phyloP scores from a whole-genome alignment of 2,888 invertebrate species.

The Epirrhoe alternata region DNA sequence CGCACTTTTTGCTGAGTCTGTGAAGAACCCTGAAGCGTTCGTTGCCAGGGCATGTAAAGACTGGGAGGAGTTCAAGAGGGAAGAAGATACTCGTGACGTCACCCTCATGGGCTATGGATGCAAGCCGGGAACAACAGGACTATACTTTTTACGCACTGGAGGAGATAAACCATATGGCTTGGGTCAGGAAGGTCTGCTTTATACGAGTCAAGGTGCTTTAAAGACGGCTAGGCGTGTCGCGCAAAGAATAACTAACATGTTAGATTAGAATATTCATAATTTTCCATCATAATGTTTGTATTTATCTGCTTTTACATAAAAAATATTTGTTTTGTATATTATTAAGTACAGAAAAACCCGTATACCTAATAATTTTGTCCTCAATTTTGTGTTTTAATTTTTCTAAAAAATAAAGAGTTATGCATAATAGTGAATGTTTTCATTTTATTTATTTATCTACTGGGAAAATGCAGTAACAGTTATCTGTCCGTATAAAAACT shows the following conservation, averaged over 20 bases:
- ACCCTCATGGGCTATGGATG: slow-evolving; percentile 46
- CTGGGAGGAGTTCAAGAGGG: slow-evolving; percentile 26
- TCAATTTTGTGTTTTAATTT: not conserved
- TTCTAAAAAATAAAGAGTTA: not conserved
- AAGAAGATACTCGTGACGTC: slow-evolving; percentile 12
- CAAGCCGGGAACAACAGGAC: slow-evolving; percentile 33
- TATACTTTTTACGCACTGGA: slow-evolving; percentile 47
- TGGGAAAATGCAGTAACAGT: too few relatives aligned
- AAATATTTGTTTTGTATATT: not conserved
- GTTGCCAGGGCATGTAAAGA: slow-evolving; percentile 20
- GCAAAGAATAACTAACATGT: slow-evolving; percentile 4
- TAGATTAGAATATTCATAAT: slow-evolving; percentile 2
- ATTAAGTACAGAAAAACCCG: too few relatives aligned
- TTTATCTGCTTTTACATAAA: not conserved
- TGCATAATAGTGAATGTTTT: not conserved
- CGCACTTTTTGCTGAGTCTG: slow-evolving; percentile 45
- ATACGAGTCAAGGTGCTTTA: slow-evolving; percentile 11
- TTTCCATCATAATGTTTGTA: not conserved
- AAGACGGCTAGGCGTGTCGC: slow-evolving; percentile 19
- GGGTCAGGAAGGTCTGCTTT: slow-evolving; percentile 33
- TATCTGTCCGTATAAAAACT: too few relatives aligned
- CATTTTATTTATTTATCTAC: not conserved
- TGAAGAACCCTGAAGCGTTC: slow-evolving; percentile 30
- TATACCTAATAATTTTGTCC: not conserved
- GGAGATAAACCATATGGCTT: slow-evolving; percentile 41